phyloP scores from a whole-genome alignment of 2,888 invertebrate genomes.

The Sesia bembeciformis region DNA sequence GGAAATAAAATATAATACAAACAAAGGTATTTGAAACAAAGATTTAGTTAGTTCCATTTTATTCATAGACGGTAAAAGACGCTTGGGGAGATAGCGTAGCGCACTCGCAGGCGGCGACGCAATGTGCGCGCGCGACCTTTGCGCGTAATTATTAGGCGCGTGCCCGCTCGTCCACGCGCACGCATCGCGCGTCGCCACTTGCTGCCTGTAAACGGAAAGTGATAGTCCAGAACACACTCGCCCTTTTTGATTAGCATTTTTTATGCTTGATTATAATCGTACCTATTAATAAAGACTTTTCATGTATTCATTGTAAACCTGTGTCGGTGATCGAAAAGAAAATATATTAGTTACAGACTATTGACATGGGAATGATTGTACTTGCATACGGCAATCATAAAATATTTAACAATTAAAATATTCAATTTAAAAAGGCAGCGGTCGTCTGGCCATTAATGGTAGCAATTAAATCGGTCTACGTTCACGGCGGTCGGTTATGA shows the following conservation, averaged over 20 bases:
- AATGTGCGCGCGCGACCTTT: conserved; percentile 71
- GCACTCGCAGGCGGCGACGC: conserved; percentile 21
- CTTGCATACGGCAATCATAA: no score
- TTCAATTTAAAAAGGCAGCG: conserved; percentile 19
- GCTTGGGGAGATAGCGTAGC: not conserved
- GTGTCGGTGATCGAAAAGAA: no score
- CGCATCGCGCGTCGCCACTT: conserved; percentile 21
- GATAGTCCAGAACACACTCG: conserved; percentile 38
- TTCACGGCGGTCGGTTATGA: conserved; percentile 16
- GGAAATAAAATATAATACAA: no score
- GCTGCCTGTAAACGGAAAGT: conserved; percentile 42
- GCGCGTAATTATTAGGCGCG: conserved; percentile 62
- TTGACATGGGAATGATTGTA: no score
- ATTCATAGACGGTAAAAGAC: not conserved
- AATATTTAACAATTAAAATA: no score
- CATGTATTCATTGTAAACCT: no score
- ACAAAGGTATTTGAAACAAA: no score
- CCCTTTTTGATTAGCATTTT: conserved; percentile 45
- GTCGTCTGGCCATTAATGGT: conserved; percentile 42
- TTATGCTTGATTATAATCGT: conserved; percentile 47
- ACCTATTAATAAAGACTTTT: no score
- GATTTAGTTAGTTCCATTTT: no score
- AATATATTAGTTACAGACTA: no score
- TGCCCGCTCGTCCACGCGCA: conserved; percentile 35
- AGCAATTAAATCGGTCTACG: conserved; percentile 48